phyloP scores from a whole-genome alignment of 2,113 vertebrate species.

The Calonectris borealis region DNA sequence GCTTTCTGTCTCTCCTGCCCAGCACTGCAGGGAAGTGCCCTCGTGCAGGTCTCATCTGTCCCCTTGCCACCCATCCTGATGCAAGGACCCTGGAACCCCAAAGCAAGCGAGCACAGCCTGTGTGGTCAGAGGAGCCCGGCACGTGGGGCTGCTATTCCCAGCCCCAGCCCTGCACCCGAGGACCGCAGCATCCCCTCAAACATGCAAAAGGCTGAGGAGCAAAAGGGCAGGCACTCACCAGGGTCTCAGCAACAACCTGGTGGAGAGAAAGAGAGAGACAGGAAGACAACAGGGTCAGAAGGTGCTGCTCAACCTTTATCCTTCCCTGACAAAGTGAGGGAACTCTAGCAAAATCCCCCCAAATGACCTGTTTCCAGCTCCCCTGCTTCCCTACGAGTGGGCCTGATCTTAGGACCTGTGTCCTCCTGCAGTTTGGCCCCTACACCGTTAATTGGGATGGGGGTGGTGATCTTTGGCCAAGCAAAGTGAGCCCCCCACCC shows the following conservation, averaged over 20 bases:
- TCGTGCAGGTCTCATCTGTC: neutral
- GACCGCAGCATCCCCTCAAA: neutral
- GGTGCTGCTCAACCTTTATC: neutral
- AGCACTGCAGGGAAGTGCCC: neutral
- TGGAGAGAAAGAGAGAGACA: conserved; percentile 64
- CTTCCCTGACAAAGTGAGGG: neutral
- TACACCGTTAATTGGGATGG: neutral
- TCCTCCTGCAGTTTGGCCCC: neutral
- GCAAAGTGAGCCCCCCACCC: neutral
- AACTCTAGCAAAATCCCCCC: neutral
- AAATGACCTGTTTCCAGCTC: neutral
- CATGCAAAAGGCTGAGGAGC: neutral
- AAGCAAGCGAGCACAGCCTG: neutral
- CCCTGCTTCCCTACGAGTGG: neutral
- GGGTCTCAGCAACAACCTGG: conserved; percentile 81
- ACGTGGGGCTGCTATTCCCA: neutral
- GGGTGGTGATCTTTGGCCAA: neutral
- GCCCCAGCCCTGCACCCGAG: neutral
- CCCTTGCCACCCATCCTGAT: neutral
- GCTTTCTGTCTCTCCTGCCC: neutral
- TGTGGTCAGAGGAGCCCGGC: neutral
- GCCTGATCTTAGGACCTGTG: neutral
- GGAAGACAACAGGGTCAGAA: conserved; percentile 72
- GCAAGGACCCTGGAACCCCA: neutral
- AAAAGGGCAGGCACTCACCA: conserved; percentile 75